Conservation (phyloP, 2,888 invertebrate species). For the Hypena proboscidalis region DNA sequence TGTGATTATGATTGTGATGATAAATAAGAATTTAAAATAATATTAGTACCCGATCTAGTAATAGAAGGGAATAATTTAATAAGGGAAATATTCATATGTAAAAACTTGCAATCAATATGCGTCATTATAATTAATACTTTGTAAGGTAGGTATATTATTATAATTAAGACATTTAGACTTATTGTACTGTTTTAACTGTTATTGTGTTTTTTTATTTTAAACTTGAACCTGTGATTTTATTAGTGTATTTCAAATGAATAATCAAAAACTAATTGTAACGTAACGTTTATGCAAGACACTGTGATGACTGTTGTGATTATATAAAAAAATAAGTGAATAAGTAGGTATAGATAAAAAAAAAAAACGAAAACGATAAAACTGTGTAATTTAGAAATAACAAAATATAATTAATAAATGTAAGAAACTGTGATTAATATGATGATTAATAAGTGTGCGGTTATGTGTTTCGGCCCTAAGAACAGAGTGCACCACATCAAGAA, state of each 20-base stretch:
- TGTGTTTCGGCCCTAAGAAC: too few relatives aligned
- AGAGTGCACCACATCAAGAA: too few relatives aligned
- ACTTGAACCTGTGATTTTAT: conserved; percentile 40
- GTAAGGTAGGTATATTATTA: too few relatives aligned
- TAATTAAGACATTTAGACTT: too few relatives aligned
- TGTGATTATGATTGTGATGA: conserved; percentile 17
- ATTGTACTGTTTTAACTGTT: conserved; percentile 14
- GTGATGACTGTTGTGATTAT: background rate
- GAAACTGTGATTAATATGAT: conserved; percentile 22
- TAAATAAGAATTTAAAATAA: conserved; percentile 25
- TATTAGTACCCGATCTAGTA: conserved; percentile 25
- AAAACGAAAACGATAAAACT: conserved; percentile 21
- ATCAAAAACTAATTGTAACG: conserved; percentile 26
- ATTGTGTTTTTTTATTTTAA: conserved; percentile 41
- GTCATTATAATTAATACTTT: conserved; percentile 24
- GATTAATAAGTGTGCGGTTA: too few relatives aligned
- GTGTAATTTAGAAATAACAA: conserved; percentile 20
- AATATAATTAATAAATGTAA: conserved; percentile 20
- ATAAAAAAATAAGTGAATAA: too few relatives aligned
- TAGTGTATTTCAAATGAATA: conserved; percentile 39
- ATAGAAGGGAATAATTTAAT: conserved; percentile 25
- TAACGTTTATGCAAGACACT: conserved; percentile 20
- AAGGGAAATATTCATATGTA: conserved; percentile 25
- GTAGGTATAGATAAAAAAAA: too few relatives aligned
- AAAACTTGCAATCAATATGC: conserved; percentile 25